These are phyloP conservation scores for Balaeniceps rex DNA, from an alignment of 2,113 vertebrate genomes.

Conservation along the genomic window DNA sequence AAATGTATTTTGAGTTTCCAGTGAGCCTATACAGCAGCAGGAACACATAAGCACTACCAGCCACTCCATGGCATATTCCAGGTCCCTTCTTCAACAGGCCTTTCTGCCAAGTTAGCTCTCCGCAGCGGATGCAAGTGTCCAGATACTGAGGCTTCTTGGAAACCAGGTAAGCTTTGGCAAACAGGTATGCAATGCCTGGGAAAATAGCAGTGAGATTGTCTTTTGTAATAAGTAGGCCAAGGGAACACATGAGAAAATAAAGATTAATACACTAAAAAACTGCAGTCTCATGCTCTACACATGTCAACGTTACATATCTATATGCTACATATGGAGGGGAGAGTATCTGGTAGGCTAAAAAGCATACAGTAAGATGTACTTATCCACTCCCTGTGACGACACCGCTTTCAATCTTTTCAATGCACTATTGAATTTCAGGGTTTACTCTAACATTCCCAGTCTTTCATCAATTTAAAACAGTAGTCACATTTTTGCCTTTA, in stretches of 20 bases:
- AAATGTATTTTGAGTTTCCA: constrained; percentile 88
- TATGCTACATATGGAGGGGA: not conserved
- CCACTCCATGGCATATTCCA: constrained; percentile 87
- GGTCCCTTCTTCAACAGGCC: constrained; percentile 90
- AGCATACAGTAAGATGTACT: not conserved
- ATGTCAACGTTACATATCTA: accelerated
- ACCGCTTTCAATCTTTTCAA: not conserved
- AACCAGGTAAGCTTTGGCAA: constrained; percentile 88
- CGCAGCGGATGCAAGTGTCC: constrained; percentile 87
- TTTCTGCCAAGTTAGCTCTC: constrained; percentile 89
- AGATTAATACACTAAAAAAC: not conserved
- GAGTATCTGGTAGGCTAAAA: not conserved
- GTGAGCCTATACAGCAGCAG: constrained; percentile 87
- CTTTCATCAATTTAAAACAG: not conserved
- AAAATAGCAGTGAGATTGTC: constrained; percentile 39
- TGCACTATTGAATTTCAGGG: not conserved
- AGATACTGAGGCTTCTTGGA: constrained; percentile 89
- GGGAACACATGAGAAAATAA: not conserved
- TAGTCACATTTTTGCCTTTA: not conserved
- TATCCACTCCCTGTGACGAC: not conserved
- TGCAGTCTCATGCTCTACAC: not conserved
- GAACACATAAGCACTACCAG: constrained; percentile 89
- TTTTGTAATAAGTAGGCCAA: not conserved
- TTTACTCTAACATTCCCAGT: not conserved
- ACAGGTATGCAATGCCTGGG: constrained; percentile 88